Evolutionary conservation across 2,888 invertebrate genomes (phyloP).

Genomic region (Magallana nippona): DNA sequence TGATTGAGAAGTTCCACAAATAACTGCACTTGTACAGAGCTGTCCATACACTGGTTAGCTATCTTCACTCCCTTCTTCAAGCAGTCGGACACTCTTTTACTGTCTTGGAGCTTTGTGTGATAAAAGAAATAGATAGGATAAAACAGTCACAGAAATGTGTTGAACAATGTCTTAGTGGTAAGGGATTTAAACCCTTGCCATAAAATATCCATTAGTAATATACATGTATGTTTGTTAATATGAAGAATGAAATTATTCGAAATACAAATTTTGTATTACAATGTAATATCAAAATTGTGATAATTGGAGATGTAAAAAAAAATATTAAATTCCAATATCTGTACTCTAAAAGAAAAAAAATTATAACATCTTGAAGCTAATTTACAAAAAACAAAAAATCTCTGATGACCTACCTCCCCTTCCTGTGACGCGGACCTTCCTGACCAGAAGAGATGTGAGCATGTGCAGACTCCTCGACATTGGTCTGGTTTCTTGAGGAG

Average conservation of each 20-base stretch:
- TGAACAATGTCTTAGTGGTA: no score
- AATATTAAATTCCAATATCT: no score
- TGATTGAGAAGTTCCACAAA: constrained; percentile 96
- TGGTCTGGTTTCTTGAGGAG: constrained; percentile 99
- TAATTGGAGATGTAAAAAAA: no score
- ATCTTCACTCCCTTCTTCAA: constrained; percentile 96
- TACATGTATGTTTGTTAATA: no score
- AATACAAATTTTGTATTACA: no score
- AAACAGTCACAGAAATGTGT: neutral
- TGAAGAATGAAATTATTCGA: no score
- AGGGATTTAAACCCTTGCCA: no score
- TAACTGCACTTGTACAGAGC: constrained; percentile 96
- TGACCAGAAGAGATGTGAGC: constrained; percentile 98
- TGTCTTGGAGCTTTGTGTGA: constrained; percentile 88
- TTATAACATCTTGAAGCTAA: no score
- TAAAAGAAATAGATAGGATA: neutral
- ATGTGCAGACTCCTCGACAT: constrained; percentile 94
- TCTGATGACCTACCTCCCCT: constrained; percentile 63
- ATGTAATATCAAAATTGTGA: no score
- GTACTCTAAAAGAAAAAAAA: no score
- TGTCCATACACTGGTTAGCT: constrained; percentile 98
- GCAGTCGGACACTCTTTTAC: constrained; percentile 94
- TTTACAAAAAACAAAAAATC: neutral
- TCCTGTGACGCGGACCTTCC: constrained; percentile 81
- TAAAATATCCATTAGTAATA: no score